These are phyloP conservation scores for Drosophila hamatofila DNA, from an alignment of 2,888 invertebrate species.

Conservation along the genomic window DNA sequence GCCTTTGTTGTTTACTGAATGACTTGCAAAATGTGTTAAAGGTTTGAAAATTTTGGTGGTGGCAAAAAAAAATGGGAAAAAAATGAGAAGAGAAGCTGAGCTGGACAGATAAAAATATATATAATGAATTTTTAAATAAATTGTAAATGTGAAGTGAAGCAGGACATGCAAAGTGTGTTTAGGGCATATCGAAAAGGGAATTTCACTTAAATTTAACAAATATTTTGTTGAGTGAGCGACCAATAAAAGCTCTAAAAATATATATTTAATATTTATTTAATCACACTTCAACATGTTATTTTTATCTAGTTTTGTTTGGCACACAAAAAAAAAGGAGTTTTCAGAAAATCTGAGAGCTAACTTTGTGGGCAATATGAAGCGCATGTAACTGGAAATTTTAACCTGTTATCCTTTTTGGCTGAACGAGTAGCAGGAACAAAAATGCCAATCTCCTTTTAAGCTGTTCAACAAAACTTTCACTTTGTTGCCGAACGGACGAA, in stretches of 20 bases:
- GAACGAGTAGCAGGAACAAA: conserved; percentile 8
- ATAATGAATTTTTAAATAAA: conserved; percentile 14
- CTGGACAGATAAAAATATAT: background rate
- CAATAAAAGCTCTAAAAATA: background rate
- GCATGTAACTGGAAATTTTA: conserved; percentile 41
- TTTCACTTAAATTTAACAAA: background rate
- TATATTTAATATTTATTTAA: background rate
- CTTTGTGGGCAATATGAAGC: conserved; percentile 15
- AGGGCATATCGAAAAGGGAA: background rate
- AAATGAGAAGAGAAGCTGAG: background rate
- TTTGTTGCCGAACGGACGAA: conserved; percentile 58
- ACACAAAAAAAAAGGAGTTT: conserved; percentile 35
- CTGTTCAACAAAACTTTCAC: conserved; percentile 72
- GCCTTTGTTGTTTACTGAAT: conserved; percentile 45
- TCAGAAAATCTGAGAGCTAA: conserved; percentile 34
- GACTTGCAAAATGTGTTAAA: conserved; percentile 56
- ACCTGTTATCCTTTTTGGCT: conserved; percentile 50
- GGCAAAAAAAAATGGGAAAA: background rate
- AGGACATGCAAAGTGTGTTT: conserved; percentile 18
- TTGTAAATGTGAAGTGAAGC: conserved; percentile 38
- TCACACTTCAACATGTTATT: conserved; percentile 15
- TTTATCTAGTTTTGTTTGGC: conserved; percentile 4
- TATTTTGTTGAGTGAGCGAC: background rate
- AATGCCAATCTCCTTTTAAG: conserved; percentile 74
- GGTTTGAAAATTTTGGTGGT: conserved; percentile 36